A percentile compares a stretch with the other conserved stretches of the same genome.
Conservation (phyloP, 2,113 vertebrate species). For the Galbula dea region DNA sequence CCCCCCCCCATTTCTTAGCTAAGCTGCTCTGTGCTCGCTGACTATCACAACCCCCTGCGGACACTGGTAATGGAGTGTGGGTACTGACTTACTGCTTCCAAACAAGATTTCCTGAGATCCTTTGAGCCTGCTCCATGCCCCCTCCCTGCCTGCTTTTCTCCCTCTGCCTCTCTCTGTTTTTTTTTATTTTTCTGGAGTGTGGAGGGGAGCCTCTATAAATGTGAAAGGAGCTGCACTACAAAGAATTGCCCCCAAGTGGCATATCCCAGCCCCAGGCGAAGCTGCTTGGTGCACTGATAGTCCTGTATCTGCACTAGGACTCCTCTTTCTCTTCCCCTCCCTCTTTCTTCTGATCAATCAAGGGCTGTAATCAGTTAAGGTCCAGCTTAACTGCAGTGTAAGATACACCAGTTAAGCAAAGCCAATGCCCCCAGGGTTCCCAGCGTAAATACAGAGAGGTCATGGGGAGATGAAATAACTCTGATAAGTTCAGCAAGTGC, state of each 20-base stretch:
- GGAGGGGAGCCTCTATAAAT: slow-evolving; percentile 26
- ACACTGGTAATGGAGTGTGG: slow-evolving; percentile 55
- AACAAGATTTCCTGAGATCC: slow-evolving; percentile 72
- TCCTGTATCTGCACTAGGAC: slow-evolving; percentile 1
- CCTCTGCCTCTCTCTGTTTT: not conserved
- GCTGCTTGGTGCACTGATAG: slow-evolving; percentile 52
- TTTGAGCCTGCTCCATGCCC: not conserved
- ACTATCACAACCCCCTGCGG: slow-evolving; percentile 51
- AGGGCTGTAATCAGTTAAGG: slow-evolving; percentile 82
- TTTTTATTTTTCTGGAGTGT: not conserved
- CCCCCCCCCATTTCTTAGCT: not conserved
- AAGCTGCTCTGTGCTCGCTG: slow-evolving; percentile 48
- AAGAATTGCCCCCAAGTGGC: slow-evolving; percentile 3
- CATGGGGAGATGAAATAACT: slow-evolving; percentile 19
- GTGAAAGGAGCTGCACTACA: slow-evolving; percentile 51
- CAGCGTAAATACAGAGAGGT: not conserved
- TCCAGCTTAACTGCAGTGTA: slow-evolving; percentile 84
- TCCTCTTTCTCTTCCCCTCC: not conserved
- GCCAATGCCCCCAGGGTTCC: slow-evolving; percentile 29
- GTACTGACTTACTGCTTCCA: slow-evolving; percentile 69
- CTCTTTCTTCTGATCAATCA: slow-evolving; percentile 13
- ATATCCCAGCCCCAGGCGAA: slow-evolving; percentile 48
- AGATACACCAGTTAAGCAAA: slow-evolving; percentile 73
- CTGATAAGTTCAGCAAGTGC: not conserved
- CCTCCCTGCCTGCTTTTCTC: not conserved